Base-by-base conservation (phyloP, 2,113 vertebrate species). In the Ictidomys tridecemlineatus region DNA sequence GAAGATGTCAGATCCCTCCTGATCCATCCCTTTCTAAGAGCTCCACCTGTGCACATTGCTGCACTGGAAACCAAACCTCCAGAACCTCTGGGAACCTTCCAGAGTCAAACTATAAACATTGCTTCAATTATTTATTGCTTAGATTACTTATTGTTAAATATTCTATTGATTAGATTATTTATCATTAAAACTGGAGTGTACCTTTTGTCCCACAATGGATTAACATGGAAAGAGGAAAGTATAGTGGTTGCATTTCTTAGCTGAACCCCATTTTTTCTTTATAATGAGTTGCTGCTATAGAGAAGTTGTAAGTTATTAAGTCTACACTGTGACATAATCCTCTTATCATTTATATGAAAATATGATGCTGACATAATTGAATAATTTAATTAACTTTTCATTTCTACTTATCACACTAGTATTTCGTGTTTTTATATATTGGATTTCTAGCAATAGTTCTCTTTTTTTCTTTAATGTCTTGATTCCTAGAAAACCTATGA, bases 271-370 rank as follows among this genome's bases (percentile, higher is more conserved):
- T 56, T 17, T 89, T 89, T 89, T 96, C 26, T 70, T 89, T 74
- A 16, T 89, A 63, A 73, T 30, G 39, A 77, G 39, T 77, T 39
- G 30, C 1, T 22, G 28, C 56, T 45, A 3, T 63, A 83, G 9
- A 37, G 42, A 90, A 94, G 14, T 65, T 93, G 51, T 20, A 89
- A 34, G 4, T 39, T 94, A 51, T 45, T 92, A 78, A 1, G 11
- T 73, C 30, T 48, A 63, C 94, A 63, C 4, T n/a, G 42, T 1
- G 48, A 7, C 3, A 20, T 83, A 56, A 70, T 53, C 9, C 32
- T 67, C 45, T 94, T 89, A 30, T 18, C 26, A 82, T 70, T 85
- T 80, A 48, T n/a, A 72, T 48, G 42, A 89, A 92, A 93, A 48
- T 3, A 56, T 8, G 28, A 39, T 92, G 20, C 18, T 13, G 45